Percentiles rank a stretch among this genome's conserved stretches.
These are phyloP conservation scores for Cebus imitator DNA, from an alignment of 2,113 vertebrate species.

Conservation along the genomic window DNA sequence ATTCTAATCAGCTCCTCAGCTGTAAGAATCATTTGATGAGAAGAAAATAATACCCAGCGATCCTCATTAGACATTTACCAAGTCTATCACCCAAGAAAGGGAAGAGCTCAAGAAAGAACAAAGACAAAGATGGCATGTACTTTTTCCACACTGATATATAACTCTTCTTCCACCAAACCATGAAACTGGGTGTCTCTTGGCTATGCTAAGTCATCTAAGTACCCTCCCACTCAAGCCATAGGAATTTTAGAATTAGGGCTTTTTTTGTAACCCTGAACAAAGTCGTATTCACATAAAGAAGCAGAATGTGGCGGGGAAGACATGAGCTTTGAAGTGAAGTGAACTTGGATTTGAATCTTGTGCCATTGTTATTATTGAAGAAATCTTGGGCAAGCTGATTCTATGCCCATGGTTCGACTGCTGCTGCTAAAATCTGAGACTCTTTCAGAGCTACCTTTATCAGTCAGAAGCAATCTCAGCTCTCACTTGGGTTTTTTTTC, in stretches of 20 bases:
- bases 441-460: background rate
- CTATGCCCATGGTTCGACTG: background rate
- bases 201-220: background rate
- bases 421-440: background rate
- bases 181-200: background rate
- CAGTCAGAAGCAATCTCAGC: background rate
- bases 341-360: background rate
- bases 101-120: background rate
- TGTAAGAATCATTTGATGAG: background rate
- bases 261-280: background rate
- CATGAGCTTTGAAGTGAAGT: background rate
- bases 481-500: background rate
- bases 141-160: background rate
- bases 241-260: background rate
- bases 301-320: background rate
- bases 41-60: background rate
- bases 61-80: background rate
- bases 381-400: background rate
- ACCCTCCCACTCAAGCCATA: background rate
- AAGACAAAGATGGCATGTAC: background rate
- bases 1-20: background rate
- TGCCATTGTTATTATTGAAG: background rate
- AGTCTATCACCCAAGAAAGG: background rate
- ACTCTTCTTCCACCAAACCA: background rate
- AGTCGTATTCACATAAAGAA: background rate